Conservation (phyloP, 2,888 invertebrate species). For the Drosophila longiperda region DNA sequence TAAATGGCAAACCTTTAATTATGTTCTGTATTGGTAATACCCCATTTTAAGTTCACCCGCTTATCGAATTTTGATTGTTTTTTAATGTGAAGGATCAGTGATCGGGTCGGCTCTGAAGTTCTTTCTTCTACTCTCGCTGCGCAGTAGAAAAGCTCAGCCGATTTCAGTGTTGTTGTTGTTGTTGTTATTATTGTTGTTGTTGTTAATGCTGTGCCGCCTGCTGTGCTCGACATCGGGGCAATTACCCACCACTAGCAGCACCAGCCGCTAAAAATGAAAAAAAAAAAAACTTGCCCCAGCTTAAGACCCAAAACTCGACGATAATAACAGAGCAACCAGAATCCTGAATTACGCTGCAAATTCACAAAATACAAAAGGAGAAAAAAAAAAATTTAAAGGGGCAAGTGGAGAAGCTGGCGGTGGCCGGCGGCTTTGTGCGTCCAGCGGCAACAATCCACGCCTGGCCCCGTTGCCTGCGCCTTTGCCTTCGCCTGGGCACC, state of each 20-base stretch:
- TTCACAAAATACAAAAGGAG: slow-evolving; percentile 27
- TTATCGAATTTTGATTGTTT: slow-evolving; percentile 62
- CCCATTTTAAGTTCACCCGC: slow-evolving; percentile 41
- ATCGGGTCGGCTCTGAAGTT: slow-evolving; percentile 4
- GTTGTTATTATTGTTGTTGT: slow-evolving; percentile 28
- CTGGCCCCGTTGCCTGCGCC: slow-evolving; percentile 10
- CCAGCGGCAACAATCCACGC: slow-evolving; percentile 23
- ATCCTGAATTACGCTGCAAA: slow-evolving; percentile 80
- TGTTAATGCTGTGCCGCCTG: slow-evolving; percentile 63
- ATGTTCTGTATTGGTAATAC: slow-evolving; percentile 34
- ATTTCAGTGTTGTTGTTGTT: slow-evolving; percentile 2
- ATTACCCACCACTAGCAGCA: slow-evolving; percentile 71
- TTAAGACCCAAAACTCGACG: slow-evolving; percentile 56
- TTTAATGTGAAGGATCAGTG: slow-evolving; percentile 64
- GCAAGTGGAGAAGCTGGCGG: slow-evolving; percentile 53
- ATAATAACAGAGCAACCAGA: slow-evolving; percentile 78
- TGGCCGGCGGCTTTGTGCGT: slow-evolving; percentile 32
- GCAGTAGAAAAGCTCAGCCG: slow-evolving; percentile 30
- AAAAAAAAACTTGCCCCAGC: slow-evolving; percentile 34
- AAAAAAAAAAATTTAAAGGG: slow-evolving; percentile 12
- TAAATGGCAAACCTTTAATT: neutral
- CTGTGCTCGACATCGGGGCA: slow-evolving; percentile 73
- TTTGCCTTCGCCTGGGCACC: slow-evolving; percentile 38
- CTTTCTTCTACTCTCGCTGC: neutral
- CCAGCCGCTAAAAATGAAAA: slow-evolving; percentile 42